These are phyloP conservation scores for Tapirus indicus DNA, from an alignment of 2,797 vertebrate genomes.

Conservation along the genomic window DNA sequence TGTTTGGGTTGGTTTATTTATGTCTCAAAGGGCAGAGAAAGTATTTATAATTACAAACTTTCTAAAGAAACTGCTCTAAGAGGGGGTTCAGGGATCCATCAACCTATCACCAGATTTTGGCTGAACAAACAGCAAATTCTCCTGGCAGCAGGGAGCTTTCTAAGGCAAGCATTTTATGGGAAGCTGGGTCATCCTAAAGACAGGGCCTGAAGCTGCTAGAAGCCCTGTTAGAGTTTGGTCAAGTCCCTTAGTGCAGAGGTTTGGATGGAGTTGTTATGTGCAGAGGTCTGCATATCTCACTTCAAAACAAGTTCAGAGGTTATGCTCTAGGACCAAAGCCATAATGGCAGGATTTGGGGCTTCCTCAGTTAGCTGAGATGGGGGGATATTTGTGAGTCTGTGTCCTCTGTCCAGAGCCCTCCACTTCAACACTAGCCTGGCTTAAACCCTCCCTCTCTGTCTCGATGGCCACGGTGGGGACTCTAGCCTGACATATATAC, in stretches of 20 bases:
- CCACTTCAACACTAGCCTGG: neutral
- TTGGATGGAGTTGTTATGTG: rapidly evolving
- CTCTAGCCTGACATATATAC: neutral
- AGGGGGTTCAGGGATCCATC: no score
- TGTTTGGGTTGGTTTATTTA: no score
- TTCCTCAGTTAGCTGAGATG: neutral
- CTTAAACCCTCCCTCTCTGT: no score
- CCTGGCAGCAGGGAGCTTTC: no score
- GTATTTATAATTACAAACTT: no score
- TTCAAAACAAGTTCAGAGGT: neutral
- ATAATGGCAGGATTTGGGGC: neutral
- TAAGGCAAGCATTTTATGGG: neutral
- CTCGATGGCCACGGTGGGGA: no score
- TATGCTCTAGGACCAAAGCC: neutral
- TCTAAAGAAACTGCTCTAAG: no score
- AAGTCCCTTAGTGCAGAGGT: neutral
- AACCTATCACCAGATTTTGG: no score
- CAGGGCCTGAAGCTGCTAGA: neutral
- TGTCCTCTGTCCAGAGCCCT: neutral
- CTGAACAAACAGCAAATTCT: no score
- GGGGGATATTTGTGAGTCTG: no score
- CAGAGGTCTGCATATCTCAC: neutral
- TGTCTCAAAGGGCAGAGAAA: no score
- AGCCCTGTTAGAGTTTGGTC: neutral
- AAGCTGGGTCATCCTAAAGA: neutral